Conservation (phyloP, 2,113 vertebrate species). For the Pandion haliaetus region DNA sequence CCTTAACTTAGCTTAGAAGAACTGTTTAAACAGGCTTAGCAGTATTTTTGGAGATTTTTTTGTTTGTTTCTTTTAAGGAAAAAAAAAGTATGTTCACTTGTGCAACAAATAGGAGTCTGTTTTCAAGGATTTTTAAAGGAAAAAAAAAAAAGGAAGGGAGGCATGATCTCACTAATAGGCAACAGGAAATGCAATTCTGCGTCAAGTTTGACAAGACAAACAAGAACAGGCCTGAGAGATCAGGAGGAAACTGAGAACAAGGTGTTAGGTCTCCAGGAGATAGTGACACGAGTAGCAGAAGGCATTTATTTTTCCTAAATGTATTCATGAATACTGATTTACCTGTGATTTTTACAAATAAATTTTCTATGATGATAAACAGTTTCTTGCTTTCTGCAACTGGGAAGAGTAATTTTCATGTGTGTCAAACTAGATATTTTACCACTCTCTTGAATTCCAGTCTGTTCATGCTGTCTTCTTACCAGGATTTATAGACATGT, state of each 20-base stretch:
- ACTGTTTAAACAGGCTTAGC: neutral
- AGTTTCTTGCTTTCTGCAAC: neutral
- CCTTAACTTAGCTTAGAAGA: neutral
- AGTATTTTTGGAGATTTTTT: neutral
- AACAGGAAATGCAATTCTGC: neutral
- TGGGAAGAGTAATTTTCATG: neutral
- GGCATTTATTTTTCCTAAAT: fast-evolving
- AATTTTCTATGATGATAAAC: neutral
- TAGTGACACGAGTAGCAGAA: neutral
- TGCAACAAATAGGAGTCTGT: neutral
- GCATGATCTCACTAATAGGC: neutral
- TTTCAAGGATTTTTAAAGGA: neutral
- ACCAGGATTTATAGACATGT: fast-evolving
- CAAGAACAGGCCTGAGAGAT: neutral
- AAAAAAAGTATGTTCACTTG: neutral
- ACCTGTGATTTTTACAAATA: neutral
- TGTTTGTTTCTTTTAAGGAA: neutral
- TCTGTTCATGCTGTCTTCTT: neutral
- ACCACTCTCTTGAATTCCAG: neutral
- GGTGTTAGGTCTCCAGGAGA: neutral
- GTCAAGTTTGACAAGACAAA: neutral
- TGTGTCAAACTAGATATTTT: neutral
- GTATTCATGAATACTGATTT: neutral
- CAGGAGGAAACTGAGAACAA: neutral
- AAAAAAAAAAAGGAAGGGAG: neutral